Conservation (phyloP, 2,888 invertebrate species). For the Philonicus albiceps region DNA sequence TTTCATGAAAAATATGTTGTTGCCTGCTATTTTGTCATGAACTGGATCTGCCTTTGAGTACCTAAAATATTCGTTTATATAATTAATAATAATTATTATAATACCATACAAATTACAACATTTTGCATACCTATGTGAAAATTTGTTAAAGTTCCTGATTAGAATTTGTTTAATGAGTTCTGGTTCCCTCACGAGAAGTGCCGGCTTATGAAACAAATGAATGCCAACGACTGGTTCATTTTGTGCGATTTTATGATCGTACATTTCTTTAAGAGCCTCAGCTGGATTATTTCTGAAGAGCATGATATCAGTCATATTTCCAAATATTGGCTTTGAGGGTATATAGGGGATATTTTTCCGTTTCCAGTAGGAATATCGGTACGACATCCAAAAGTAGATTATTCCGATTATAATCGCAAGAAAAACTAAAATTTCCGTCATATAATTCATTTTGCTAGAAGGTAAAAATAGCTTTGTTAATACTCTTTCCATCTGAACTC, state of each 20-base stretch:
- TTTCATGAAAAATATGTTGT: slow-evolving; percentile 62
- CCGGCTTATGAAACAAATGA: slow-evolving; percentile 63
- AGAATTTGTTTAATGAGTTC: slow-evolving; percentile 64
- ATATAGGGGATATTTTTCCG: slow-evolving; percentile 59
- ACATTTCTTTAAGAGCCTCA: slow-evolving; percentile 58
- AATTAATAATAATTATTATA: no score
- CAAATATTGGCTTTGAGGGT: slow-evolving; percentile 60
- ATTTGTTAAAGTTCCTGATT: slow-evolving; percentile 64
- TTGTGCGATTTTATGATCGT: slow-evolving; percentile 55
- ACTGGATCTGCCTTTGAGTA: slow-evolving; percentile 57
- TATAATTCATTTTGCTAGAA: neutral
- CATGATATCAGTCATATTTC: slow-evolving; percentile 60
- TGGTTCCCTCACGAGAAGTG: slow-evolving; percentile 62
- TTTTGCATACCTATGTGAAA: slow-evolving; percentile 57
- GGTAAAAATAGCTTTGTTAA: neutral
- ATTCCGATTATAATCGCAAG: neutral
- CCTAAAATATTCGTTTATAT: slow-evolving; percentile 39
- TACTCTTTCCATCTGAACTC: no score
- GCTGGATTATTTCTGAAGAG: slow-evolving; percentile 55
- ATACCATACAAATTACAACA: no score
- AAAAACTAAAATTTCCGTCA: slow-evolving; percentile 15
- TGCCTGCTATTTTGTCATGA: slow-evolving; percentile 62
- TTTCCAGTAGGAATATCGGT: slow-evolving; percentile 55
- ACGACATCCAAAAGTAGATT: neutral
- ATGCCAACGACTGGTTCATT: slow-evolving; percentile 59